These are phyloP conservation scores for Tetragnatha montana DNA, from an alignment of 2,888 invertebrate genomes.

Conservation along the genomic window DNA sequence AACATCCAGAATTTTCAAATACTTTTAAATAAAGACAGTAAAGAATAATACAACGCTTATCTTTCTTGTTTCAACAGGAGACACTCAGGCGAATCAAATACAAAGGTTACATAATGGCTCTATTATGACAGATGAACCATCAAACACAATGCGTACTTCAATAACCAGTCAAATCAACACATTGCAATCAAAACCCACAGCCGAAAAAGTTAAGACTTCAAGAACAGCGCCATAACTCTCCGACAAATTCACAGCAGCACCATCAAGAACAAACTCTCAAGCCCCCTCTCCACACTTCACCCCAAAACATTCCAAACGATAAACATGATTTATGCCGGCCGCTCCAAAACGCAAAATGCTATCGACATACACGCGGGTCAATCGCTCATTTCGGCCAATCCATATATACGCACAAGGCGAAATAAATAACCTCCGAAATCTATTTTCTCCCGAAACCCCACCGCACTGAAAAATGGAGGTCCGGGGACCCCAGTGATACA, in stretches of 20 bases:
- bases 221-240: not conserved
- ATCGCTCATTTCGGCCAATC: constrained; percentile 52
- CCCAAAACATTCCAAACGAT: not conserved
- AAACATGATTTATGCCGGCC: not conserved
- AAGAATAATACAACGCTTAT: too few species aligned
- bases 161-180: too few species aligned
- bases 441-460: constrained; percentile 57
- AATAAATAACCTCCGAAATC: constrained; percentile 61
- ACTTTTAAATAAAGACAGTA: too few species aligned
- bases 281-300: not conserved
- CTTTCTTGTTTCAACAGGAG: too few species aligned
- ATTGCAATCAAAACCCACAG: too few species aligned
- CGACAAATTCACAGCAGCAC: not conserved
- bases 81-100: too few species aligned
- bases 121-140: too few species aligned
- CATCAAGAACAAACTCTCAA: not conserved
- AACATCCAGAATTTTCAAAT: too few species aligned
- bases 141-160: too few species aligned
- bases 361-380: constrained; percentile 61
- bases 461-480: constrained; percentile 63
- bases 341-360: constrained; percentile 51
- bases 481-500: constrained; percentile 64
- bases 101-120: too few species aligned
- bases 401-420: constrained; percentile 32
- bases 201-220: not conserved